Base-by-base conservation (phyloP, 2,113 vertebrate genomes). In the Cricetomys ansorgei region DNA sequence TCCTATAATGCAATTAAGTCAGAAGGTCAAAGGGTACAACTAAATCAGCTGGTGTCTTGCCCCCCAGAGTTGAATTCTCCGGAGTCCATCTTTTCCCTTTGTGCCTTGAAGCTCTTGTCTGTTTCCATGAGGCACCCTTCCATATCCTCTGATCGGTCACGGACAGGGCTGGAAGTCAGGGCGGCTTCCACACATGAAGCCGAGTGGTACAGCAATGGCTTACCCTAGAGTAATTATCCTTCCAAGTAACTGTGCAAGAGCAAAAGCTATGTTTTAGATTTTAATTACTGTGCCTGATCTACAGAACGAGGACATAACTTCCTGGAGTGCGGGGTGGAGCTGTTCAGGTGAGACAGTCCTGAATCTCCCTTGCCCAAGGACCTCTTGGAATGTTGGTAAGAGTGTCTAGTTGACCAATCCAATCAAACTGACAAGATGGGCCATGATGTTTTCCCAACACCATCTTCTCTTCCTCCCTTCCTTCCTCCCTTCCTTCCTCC, bases 121-220 rank as follows among this genome's bases (percentile, higher is more conserved):
- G 67, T 23, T 80, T 7, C 55, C 48, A 86, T 57, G 13, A 34
- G 55, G 31, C 40, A 19, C 17, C n/a, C n/a, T 15, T 8, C 6
- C 11, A 31, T 7, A 50, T 4, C 7, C 59, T 48, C 25, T 3
- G 3, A 2, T 3, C 45, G 55, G 57, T 34, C 2, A 0, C n/a
- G 69, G 45, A 7, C 11, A 40, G 40, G n/a, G 48, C 7, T 40
- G 15, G 48, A n/a, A 23, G 55, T 34, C 40, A 73, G 76, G n/a
- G n/a, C n/a, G n/a, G n/a, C n/a, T n/a, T n/a, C n/a, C n/a, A n/a
- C n/a, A n/a, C n/a, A n/a, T 90, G 67, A 59, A 79, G 23, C 27
- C 27, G 53, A 84, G 64, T 11, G 31, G 64, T 11, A 25, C 70
- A 91, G 25, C 57, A 43, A 34, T 40, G 13, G n/a, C 21, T 40